Evolutionary conservation across 2,888 invertebrate genomes (phyloP), one percentile per base, ranked within the genome.

Genomic region (Macrophya annulata): DNA sequence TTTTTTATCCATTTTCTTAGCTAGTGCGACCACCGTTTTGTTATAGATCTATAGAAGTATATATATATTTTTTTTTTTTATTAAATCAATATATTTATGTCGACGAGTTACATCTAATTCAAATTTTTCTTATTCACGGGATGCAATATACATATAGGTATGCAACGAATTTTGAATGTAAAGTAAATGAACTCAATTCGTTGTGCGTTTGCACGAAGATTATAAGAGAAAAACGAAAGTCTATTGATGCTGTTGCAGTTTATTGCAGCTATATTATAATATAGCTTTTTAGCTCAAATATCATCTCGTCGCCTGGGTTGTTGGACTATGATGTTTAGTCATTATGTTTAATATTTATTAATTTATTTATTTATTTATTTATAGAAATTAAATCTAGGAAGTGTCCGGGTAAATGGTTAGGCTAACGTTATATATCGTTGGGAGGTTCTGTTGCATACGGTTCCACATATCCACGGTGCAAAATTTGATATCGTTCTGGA

Each of bases 401-500:
- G n/a, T 68, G 83, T 25, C 83, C 83, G 83, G 83, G 83, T 83
- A 83, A 83, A 68, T 83, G 83, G 83, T 68, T 83, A 83, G 83
- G 83, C 31, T 83, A 83, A 68, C 62, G 37, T 83, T 31, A 83
- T 59, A 55, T 83, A 68, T 83, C 83, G 83, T 83, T 83, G 55
- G 83, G 83, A 83, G 83, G 83, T 83, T 83, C 83, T 83, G 83
- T 83, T 71, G 83, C 83, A 83, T 83, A 83, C 83, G 62, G 59
- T 81, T 81, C 62, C 37, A 59, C 51, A 81, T 81, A 65, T 81
- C 43, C 48, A 83, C 83, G 83, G n/a, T 83, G 83, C 83, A 65
- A 83, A 48, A 83, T 83, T 68, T 71, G 71, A 65, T 55, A 37
- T 51, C 48, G 48, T 51, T 77, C 37, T 17, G 77, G 40, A 40